These are phyloP conservation scores for Acrocyrtus sp. DNA, from an alignment of 2,888 invertebrate species.

Conservation along the genomic window DNA sequence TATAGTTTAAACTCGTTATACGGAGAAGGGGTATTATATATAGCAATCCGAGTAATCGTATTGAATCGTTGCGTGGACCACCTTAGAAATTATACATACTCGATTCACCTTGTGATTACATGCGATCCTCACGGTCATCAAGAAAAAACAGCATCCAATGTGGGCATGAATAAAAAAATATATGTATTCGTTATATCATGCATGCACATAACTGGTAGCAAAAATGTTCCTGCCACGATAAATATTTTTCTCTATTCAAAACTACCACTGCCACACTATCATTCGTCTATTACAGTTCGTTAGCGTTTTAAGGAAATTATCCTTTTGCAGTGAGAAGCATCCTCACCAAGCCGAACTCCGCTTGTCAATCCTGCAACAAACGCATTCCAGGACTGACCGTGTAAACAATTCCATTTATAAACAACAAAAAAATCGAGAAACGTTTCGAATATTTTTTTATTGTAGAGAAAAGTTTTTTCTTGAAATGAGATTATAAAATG, in stretches of 20 bases:
- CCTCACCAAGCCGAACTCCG: conserved; percentile 14
- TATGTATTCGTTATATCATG: no score
- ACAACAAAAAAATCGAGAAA: conserved; percentile 7
- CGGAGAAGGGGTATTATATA: no score
- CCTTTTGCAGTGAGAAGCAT: conserved; percentile 23
- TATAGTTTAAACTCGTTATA: no score
- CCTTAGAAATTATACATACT: conserved; percentile 52
- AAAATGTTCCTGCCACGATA: background rate
- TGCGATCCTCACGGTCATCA: conserved; percentile 54
- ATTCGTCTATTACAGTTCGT: conserved; percentile 50
- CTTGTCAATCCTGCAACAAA: conserved; percentile 50
- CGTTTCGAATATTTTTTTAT: background rate
- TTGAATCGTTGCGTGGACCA: conserved; percentile 54
- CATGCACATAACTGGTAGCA: conserved; percentile 40
- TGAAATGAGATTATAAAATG: no score
- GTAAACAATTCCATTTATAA: conserved; percentile 44
- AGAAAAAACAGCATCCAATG: conserved; percentile 51
- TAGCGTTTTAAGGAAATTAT: conserved; percentile 52
- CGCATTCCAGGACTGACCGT: conserved; percentile 48
- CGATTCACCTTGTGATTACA: conserved; percentile 54
- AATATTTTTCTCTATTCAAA: conserved; percentile 20
- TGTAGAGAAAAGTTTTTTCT: no score
- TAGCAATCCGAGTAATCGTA: conserved; percentile 16
- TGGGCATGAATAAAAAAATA: conserved; percentile 51
- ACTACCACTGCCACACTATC: conserved; percentile 31